Conservation (phyloP, 2,797 vertebrate genomes). For the Chelon labrosus region DNA sequence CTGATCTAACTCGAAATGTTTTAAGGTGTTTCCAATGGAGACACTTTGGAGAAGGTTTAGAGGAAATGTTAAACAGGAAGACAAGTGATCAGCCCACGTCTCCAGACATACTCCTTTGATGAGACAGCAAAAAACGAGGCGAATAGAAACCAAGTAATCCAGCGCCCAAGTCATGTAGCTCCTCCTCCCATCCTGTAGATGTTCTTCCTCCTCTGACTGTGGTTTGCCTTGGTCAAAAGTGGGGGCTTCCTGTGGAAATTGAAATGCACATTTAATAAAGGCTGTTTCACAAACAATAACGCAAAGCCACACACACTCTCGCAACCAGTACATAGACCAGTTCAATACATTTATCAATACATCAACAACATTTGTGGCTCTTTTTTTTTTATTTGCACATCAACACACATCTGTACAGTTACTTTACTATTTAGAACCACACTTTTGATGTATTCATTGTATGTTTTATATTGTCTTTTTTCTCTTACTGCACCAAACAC, state of each 20-base stretch:
- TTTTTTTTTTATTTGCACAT: no score
- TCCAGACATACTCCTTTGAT: neutral
- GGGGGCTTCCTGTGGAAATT: neutral
- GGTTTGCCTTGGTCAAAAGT: neutral
- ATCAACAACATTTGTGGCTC: no score
- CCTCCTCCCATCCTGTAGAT: neutral
- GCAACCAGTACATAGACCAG: no score
- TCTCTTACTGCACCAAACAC: no score
- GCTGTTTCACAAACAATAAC: neutral
- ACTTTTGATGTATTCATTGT: no score
- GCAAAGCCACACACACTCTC: no score
- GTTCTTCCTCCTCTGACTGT: neutral
- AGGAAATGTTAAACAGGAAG: neutral
- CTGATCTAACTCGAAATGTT: neutral
- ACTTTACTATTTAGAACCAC: no score
- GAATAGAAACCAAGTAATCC: neutral
- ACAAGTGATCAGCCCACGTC: neutral
- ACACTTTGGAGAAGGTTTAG: neutral
- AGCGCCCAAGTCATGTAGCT: neutral
- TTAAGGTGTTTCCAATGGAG: neutral
- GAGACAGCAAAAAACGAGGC: constrained; percentile 22
- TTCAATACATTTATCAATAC: no score
- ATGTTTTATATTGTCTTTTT: no score
- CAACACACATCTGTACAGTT: no score
- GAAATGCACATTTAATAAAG: no score